A percentile compares a stretch with the other conserved stretches of the same genome.
phyloP scores from a whole-genome alignment of 2,888 invertebrate genomes.

The Neoascia interrupta region DNA sequence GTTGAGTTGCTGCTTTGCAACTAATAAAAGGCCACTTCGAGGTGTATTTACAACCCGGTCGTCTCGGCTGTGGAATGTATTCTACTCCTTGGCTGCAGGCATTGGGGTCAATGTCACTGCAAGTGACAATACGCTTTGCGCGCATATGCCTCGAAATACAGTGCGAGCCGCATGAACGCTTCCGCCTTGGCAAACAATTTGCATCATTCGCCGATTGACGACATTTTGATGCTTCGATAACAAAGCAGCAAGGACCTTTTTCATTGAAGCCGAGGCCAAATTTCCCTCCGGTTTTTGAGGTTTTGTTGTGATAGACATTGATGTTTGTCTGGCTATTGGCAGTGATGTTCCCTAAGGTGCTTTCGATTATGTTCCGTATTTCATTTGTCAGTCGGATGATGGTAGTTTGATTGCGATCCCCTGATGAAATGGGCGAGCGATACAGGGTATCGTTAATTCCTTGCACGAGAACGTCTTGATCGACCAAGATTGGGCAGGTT shows the following conservation, averaged over 20 bases:
- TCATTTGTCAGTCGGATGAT: constrained; percentile 75
- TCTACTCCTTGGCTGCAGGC: constrained; percentile 72
- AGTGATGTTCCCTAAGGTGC: constrained; percentile 71
- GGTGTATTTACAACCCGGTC: constrained; percentile 58
- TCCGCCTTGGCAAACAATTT: constrained; percentile 72
- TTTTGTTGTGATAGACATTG: constrained; percentile 74
- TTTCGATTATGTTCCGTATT: constrained; percentile 75
- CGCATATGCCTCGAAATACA: constrained; percentile 76
- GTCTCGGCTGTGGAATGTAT: constrained; percentile 72
- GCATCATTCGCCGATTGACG: constrained; percentile 54
- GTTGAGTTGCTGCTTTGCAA: background rate
- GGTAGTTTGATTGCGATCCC: constrained; percentile 74
- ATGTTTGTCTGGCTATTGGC: constrained; percentile 74
- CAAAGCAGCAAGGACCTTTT: constrained; percentile 76
- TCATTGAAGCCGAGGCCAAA: constrained; percentile 77
- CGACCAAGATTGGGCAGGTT: constrained; percentile 73
- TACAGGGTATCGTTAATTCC: constrained; percentile 75
- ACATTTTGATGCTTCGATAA: constrained; percentile 72
- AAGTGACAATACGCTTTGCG: constrained; percentile 72
- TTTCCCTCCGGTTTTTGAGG: constrained; percentile 75
- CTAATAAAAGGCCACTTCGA: constrained; percentile 72
- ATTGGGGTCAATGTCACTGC: constrained; percentile 66
- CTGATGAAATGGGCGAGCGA: constrained; percentile 33
- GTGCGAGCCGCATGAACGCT: constrained; percentile 75
- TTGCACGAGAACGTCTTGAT: constrained; percentile 74